These are phyloP conservation scores for Stegostoma tigrinum DNA, from an alignment of 2,113 vertebrate species.

Conservation along the genomic window DNA sequence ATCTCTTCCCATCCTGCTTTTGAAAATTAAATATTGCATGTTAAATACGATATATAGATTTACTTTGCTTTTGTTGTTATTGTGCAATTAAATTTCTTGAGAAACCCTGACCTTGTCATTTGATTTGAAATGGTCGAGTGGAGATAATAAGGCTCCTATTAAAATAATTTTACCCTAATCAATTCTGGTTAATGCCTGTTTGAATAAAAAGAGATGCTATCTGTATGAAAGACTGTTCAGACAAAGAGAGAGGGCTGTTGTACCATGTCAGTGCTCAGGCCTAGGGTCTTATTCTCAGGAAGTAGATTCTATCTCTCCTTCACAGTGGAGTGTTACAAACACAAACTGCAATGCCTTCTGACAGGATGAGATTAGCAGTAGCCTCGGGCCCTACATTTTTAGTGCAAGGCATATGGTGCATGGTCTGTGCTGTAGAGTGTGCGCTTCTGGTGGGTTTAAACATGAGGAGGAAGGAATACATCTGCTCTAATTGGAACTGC, in stretches of 20 bases:
- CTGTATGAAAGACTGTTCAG: slow-evolving; percentile 30
- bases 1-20: neutral
- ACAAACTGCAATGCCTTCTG: slow-evolving; percentile 27
- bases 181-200: slow-evolving; percentile 14
- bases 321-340: slow-evolving; percentile 32
- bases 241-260: slow-evolving; percentile 31
- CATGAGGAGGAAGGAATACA: slow-evolving; percentile 27
- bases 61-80: neutral
- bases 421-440: neutral
- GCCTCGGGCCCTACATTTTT: slow-evolving; percentile 13
- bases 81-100: slow-evolving; percentile 6
- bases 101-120: neutral
- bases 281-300: slow-evolving; percentile 29
- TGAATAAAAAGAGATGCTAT: slow-evolving; percentile 25
- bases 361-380: slow-evolving; percentile 29
- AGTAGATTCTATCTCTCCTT: slow-evolving; percentile 35
- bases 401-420: slow-evolving; percentile 30
- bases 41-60: neutral
- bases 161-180: slow-evolving; percentile 9
- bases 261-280: slow-evolving; percentile 14
- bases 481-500: slow-evolving; percentile 10
- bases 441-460: slow-evolving; percentile 11
- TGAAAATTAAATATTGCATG: neutral
- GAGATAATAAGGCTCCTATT: slow-evolving; percentile 13
- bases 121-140: slow-evolving; percentile 3